Conservation (phyloP, 2,888 invertebrate genomes). For the Ophion costatus region DNA sequence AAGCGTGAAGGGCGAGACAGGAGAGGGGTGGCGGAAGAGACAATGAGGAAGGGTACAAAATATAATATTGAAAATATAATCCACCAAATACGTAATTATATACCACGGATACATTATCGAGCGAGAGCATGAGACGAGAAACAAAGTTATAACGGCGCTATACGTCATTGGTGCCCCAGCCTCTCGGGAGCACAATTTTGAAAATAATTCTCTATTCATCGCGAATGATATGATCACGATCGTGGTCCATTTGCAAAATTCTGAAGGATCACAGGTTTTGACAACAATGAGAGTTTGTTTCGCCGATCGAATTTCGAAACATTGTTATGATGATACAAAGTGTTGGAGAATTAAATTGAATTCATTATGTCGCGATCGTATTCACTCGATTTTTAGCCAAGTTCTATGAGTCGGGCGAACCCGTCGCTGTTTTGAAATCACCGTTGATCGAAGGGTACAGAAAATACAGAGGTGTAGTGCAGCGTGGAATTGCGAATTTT, state of each 20-base stretch:
- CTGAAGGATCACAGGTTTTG: constrained; percentile 42
- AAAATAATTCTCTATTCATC: constrained; percentile 47
- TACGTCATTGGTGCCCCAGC: background rate
- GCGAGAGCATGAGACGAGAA: background rate
- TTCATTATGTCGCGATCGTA: background rate
- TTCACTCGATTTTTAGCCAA: background rate
- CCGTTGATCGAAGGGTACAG: too few relatives aligned
- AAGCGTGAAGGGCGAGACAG: constrained; percentile 1
- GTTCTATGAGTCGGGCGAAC: too few relatives aligned
- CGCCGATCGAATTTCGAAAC: constrained; percentile 21
- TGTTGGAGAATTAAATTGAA: background rate
- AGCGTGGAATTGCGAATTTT: too few relatives aligned
- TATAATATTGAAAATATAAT: constrained; percentile 60
- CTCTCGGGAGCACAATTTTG: constrained; percentile 37
- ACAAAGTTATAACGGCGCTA: background rate
- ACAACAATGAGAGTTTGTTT: constrained; percentile 32
- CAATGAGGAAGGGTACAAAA: constrained; percentile 24
- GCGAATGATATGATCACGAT: constrained; percentile 42
- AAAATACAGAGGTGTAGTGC: too few relatives aligned
- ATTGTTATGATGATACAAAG: background rate
- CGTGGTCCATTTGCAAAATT: constrained; percentile 46
- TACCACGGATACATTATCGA: constrained; percentile 26
- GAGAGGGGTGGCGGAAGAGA: constrained; percentile 14
- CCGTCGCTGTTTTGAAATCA: too few relatives aligned
- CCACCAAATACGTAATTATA: constrained; percentile 53